Conservation (phyloP, 2,888 invertebrate genomes). For the Philhelius pedissequus region DNA sequence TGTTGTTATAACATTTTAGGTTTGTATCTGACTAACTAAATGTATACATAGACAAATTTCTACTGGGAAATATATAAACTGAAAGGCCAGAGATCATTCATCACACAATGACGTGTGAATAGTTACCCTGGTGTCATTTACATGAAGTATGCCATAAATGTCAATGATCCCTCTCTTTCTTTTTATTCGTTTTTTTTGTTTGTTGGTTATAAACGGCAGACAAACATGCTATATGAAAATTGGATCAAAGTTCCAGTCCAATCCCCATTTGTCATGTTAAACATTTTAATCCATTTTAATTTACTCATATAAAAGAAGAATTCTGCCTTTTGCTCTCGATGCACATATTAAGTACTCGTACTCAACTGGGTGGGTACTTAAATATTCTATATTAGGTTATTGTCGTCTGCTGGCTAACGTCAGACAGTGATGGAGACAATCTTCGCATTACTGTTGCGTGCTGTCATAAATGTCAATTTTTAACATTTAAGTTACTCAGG, state of each 20-base stretch:
- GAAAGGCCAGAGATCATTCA: slow-evolving; percentile 7
- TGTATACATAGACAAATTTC: not conserved
- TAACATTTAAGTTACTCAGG: not conserved
- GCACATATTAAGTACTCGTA: slow-evolving; percentile 11
- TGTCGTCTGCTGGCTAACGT: not conserved
- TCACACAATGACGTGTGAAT: slow-evolving; percentile 1
- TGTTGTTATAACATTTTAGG: not conserved
- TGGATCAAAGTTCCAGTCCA: slow-evolving; percentile 15
- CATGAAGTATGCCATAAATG: not conserved
- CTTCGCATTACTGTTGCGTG: not conserved
- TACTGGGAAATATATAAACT: not conserved
- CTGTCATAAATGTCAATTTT: slow-evolving; percentile 23
- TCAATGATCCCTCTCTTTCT: not conserved
- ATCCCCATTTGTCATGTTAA: slow-evolving; percentile 37
- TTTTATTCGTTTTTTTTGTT: not conserved
- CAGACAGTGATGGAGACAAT: not conserved
- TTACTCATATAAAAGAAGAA: not conserved
- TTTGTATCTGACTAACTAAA: not conserved
- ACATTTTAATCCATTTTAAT: slow-evolving; percentile 48
- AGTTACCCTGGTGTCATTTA: slow-evolving; percentile 24
- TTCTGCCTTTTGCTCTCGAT: slow-evolving; percentile 18
- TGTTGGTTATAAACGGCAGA: not conserved
- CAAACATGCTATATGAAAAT: slow-evolving; percentile 8
- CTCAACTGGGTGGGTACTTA: not conserved
- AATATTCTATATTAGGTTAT: not conserved